Percentiles rank a stretch among this genome's conserved stretches.
These are phyloP conservation scores for Drosophila subobscura DNA, from an alignment of 1,140 invertebrate genomes.

Conservation along the genomic window DNA sequence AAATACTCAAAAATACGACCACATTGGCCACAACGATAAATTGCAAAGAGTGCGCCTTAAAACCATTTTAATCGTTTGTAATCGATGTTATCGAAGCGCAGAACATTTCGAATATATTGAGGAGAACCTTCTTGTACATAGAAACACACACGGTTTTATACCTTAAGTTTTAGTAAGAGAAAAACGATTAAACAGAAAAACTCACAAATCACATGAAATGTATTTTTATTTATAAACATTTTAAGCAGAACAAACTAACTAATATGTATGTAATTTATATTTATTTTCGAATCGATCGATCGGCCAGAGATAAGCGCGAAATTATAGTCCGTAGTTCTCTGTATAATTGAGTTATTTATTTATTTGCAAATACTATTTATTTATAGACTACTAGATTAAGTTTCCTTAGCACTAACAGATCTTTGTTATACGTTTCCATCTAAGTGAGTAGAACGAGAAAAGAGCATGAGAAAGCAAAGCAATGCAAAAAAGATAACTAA, in stretches of 20 bases:
- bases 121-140: slow-evolving; percentile 57
- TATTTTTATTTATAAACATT: slow-evolving; percentile 53
- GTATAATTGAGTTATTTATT: slow-evolving; percentile 67
- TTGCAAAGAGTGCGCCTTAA: slow-evolving; percentile 57
- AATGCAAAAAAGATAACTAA: slow-evolving; percentile 21
- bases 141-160: slow-evolving; percentile 42
- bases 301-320: slow-evolving; percentile 53
- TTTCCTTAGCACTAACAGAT: slow-evolving; percentile 59
- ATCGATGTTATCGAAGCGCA: background rate
- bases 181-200: slow-evolving; percentile 26
- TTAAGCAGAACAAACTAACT: slow-evolving; percentile 43
- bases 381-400: slow-evolving; percentile 55
- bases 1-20: slow-evolving; percentile 78
- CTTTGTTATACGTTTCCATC: slow-evolving; percentile 42
- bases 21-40: slow-evolving; percentile 47
- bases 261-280: slow-evolving; percentile 58
- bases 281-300: slow-evolving; percentile 36
- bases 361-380: slow-evolving; percentile 58
- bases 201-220: slow-evolving; percentile 62
- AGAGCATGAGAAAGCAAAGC: slow-evolving; percentile 47
- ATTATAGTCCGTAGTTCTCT: slow-evolving; percentile 51
- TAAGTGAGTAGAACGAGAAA: slow-evolving; percentile 49
- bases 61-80: slow-evolving; percentile 13
- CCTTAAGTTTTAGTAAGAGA: slow-evolving; percentile 12
- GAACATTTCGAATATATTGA: slow-evolving; percentile 56